Percentiles rank a stretch among this genome's conserved stretches.
phyloP scores from a whole-genome alignment of 2,797 vertebrate species.

The Macroramphosus scolopax region DNA sequence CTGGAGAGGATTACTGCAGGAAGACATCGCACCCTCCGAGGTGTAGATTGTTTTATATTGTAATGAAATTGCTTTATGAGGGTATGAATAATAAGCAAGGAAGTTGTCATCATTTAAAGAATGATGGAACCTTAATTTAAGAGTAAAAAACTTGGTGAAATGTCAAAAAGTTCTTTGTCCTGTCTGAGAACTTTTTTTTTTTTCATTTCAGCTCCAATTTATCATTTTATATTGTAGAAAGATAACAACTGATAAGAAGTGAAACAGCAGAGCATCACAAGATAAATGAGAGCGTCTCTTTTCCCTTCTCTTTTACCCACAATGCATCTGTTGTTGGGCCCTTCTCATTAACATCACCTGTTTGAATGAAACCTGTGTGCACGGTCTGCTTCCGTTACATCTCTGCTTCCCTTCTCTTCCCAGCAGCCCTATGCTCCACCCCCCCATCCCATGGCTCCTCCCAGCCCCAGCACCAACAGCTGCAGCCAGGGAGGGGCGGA shows the following conservation, averaged over 20 bases:
- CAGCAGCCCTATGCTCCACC: conserved; percentile 98
- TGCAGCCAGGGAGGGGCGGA: conserved; percentile 89
- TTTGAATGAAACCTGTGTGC: background rate
- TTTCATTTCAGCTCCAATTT: background rate
- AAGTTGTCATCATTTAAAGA: conserved; percentile 59
- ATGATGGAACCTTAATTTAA: conserved; percentile 45
- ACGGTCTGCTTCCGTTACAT: too few relatives aligned
- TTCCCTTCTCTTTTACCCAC: too few relatives aligned
- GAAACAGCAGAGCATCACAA: too few relatives aligned
- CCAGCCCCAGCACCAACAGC: conserved; percentile 97
- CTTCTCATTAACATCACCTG: too few relatives aligned
- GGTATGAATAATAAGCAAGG: conserved; percentile 55
- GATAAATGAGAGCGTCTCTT: too few relatives aligned
- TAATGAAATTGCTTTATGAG: conserved; percentile 62
- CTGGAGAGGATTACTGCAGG: conserved; percentile 51
- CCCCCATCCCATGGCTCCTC: conserved; percentile 97
- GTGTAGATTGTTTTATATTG: conserved; percentile 66
- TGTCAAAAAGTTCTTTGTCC: conserved; percentile 11
- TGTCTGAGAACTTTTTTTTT: background rate
- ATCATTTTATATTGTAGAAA: background rate
- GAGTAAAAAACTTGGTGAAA: conserved; percentile 30
- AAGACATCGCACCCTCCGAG: conserved; percentile 51
- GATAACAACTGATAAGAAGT: background rate
- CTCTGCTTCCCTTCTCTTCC: conserved; percentile 28
- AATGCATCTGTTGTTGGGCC: too few relatives aligned